Evolutionary conservation across 2,113 vertebrate species (phyloP).

Genomic region (Perccottus glenii): DNA sequence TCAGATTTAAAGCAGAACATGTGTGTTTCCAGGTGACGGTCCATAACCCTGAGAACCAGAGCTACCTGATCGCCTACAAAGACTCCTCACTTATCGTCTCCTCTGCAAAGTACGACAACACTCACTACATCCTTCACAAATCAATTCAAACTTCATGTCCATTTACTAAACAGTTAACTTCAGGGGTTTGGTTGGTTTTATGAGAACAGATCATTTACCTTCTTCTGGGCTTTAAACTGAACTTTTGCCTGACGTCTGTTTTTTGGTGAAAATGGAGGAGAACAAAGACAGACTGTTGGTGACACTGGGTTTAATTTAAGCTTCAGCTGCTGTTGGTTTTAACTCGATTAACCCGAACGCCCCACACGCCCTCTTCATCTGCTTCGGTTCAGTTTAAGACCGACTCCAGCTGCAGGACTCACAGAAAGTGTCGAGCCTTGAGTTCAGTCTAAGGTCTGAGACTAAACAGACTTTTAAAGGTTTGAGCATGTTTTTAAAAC

Average conservation of each 20-base stretch:
- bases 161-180: no score
- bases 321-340: slow-evolving; percentile 57
- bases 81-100: slow-evolving; percentile 96
- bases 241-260: no score
- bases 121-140: background rate
- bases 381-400: no score
- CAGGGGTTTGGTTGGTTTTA: no score
- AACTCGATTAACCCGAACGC: slow-evolving; percentile 63
- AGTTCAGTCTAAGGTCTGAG: no score
- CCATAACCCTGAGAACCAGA: slow-evolving; percentile 97
- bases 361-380: background rate
- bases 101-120: slow-evolving; percentile 89
- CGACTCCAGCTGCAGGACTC: no score
- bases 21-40: slow-evolving; percentile 53
- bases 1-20: no score
- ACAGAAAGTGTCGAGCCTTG: no score
- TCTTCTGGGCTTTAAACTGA: no score
- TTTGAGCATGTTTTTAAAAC: no score
- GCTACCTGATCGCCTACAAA: slow-evolving; percentile 97
- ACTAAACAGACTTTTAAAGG: no score
- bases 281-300: slow-evolving; percentile 66
- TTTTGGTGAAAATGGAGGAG: no score
- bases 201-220: background rate
- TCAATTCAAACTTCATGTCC: background rate
- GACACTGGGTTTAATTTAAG: slow-evolving; percentile 47